These are phyloP conservation scores for Diogma glabrata DNA, from an alignment of 2,888 invertebrate species.

Conservation along the genomic window DNA sequence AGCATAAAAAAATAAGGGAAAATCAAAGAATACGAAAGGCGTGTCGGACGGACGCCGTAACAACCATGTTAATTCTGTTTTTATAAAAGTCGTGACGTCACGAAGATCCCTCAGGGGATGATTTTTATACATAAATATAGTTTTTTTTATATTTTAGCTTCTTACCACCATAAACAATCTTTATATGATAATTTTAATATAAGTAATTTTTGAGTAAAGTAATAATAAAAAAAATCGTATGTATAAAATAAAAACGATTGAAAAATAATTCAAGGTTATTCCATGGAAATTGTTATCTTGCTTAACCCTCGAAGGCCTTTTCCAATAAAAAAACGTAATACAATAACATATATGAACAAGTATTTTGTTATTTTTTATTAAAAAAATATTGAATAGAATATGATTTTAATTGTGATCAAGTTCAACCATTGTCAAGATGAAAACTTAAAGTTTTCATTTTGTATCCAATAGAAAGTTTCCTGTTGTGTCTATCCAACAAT, in stretches of 20 bases:
- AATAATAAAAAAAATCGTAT: neutral
- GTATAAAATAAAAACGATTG: too few species aligned
- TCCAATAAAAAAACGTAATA: neutral
- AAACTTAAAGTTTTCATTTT: too few species aligned
- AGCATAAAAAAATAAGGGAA: conserved; percentile 6
- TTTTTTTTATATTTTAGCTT: neutral
- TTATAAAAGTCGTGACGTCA: conserved; percentile 13
- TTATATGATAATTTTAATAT: too few species aligned
- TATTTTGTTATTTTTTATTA: neutral
- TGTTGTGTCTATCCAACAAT: too few species aligned
- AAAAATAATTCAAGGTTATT: conserved; percentile 8
- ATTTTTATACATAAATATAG: conserved; percentile 6
- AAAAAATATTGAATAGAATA: neutral
- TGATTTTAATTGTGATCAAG: conserved; percentile 8
- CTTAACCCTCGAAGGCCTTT: conserved; percentile 8
- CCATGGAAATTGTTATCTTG: conserved; percentile 6
- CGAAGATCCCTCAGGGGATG: conserved; percentile 13
- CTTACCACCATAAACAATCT: conserved; percentile 1
- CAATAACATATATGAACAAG: neutral
- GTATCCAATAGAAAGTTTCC: too few species aligned
- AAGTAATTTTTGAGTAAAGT: too few species aligned
- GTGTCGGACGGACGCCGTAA: conserved; percentile 11
- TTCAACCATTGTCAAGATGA: conserved; percentile 8
- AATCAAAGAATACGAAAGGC: conserved; percentile 2
- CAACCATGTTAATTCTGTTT: conserved; percentile 7